A percentile compares a stretch with the other conserved stretches of the same genome.
Evolutionary conservation across 2,888 invertebrate genomes (phyloP).

Genomic region (Drosophila tanythrix): DNA sequence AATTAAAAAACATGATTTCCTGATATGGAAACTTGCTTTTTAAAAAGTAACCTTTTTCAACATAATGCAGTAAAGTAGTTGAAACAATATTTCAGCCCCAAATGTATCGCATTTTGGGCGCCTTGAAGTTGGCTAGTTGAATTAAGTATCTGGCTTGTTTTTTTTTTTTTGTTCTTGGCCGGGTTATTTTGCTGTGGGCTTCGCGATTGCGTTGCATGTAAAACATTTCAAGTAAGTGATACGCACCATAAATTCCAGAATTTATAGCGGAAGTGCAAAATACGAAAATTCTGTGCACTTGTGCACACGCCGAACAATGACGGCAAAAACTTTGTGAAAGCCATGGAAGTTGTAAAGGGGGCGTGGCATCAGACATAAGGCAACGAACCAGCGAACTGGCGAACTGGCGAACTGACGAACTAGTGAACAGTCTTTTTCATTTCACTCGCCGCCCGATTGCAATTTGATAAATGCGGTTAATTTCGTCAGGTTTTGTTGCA

Average conservation of each 20-base stretch:
- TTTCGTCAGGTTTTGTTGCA: conserved; percentile 56
- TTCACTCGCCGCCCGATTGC: conserved; percentile 35
- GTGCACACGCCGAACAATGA: conserved; percentile 38
- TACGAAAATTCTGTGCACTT: conserved; percentile 71
- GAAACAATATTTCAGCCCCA: neutral
- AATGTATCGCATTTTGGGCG: conserved; percentile 11
- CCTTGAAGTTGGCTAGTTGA: conserved; percentile 25
- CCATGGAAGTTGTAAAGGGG: conserved; percentile 5
- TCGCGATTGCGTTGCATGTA: conserved; percentile 57
- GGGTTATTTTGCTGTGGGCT: conserved; percentile 29
- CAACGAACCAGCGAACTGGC: neutral
- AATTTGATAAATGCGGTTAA: conserved; percentile 72
- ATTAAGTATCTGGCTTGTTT: conserved; percentile 1
- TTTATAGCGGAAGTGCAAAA: conserved; percentile 79
- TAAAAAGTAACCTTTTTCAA: neutral
- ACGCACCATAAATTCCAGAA: conserved; percentile 77
- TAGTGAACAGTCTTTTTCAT: conserved; percentile 2
- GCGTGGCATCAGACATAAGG: conserved; percentile 27
- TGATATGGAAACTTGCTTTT: neutral
- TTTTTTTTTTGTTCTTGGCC: conserved; percentile 9
- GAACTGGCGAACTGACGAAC: neutral
- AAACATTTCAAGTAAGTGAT: conserved; percentile 76
- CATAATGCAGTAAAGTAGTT: neutral
- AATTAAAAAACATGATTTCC: neutral
- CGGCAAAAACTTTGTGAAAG: conserved; percentile 28